These are phyloP conservation scores for Anoncus sp. DNA, from an alignment of 2,888 invertebrate genomes.

Conservation along the genomic window DNA sequence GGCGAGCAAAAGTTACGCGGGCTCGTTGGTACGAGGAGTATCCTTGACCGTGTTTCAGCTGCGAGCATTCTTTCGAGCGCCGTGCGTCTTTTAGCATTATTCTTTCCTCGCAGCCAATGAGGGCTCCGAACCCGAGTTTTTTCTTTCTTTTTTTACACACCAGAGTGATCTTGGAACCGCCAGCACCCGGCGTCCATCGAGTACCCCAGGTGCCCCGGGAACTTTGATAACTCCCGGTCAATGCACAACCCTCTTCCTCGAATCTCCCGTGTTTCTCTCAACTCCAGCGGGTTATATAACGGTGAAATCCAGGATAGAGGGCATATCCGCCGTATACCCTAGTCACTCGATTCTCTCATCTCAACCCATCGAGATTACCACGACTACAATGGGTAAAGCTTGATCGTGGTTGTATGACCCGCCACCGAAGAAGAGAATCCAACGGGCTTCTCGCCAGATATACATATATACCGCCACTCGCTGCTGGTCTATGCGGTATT, in stretches of 20 bases:
- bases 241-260: constrained; percentile 31
- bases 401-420: constrained; percentile 34
- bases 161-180: constrained; percentile 45
- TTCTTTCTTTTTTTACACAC: no score
- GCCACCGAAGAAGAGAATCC: constrained; percentile 2
- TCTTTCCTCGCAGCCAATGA: no score
- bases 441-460: background rate
- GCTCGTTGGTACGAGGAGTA: background rate
- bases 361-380: constrained; percentile 17
- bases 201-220: constrained; percentile 17
- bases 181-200: constrained; percentile 11
- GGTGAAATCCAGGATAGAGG: constrained; percentile 29
- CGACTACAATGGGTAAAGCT: constrained; percentile 45
- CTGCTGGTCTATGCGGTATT: background rate
- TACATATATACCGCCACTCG: background rate
- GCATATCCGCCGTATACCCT: constrained; percentile 8
- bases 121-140: no score
- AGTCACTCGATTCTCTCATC: no score
- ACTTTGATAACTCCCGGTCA: constrained; percentile 48
- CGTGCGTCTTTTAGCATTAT: no score
- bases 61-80: no score
- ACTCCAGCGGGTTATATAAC: constrained; percentile 1
- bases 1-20: background rate
- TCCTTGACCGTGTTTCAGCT: no score
- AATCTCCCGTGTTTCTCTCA: constrained; percentile 28